A percentile compares a stretch with the other conserved stretches of the same genome.
phyloP scores from a whole-genome alignment of 2,113 vertebrate genomes.

The Petroica traversi region DNA sequence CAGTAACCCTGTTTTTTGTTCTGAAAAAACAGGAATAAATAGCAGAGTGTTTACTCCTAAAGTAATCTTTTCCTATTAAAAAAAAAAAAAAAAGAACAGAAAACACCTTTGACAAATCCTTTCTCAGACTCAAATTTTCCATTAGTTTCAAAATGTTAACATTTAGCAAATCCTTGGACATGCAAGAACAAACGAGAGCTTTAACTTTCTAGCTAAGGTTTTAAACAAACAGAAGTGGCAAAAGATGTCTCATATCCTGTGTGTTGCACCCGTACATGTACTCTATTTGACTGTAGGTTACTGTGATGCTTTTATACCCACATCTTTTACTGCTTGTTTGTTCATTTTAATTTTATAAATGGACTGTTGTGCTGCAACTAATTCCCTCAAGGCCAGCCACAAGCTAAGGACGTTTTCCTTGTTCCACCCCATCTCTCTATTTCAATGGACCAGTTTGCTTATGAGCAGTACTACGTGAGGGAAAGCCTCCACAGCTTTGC shows the following conservation, averaged over 20 bases:
- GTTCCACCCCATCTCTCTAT: not conserved
- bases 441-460: not conserved
- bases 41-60: not conserved
- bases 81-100: not conserved
- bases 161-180: not conserved
- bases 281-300: not conserved
- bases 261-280: not conserved
- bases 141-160: not conserved
- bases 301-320: not conserved
- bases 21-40: not conserved
- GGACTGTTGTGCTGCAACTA: not conserved
- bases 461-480: not conserved
- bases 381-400: not conserved
- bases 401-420: not conserved
- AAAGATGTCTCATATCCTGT: slow-evolving; percentile 31
- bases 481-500: not conserved
- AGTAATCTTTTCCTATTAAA: not conserved
- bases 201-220: not conserved
- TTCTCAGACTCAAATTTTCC: slow-evolving; percentile 9
- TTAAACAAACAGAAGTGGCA: slow-evolving; percentile 37
- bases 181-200: not conserved
- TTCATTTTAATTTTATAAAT: slow-evolving; percentile 32
- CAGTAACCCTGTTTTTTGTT: not conserved
- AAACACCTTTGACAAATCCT: slow-evolving; percentile 25
- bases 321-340: not conserved